Base-by-base conservation (phyloP, 35 echinoderm and acorn worm genomes). In the Holothuria glaberrima region DNA sequence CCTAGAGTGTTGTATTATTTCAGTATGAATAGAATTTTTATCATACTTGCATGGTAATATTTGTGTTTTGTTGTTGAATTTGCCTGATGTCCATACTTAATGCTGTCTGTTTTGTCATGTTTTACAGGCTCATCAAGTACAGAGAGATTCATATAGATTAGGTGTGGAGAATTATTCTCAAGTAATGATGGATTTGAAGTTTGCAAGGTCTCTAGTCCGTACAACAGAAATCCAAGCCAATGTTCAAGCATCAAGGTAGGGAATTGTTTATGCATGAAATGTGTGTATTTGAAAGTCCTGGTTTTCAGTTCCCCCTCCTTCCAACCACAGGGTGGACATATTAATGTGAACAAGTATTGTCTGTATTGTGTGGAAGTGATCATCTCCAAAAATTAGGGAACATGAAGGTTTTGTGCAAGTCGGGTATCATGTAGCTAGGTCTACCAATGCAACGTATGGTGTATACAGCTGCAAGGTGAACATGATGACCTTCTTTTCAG, bases 201-300 rank as follows among this genome's bases (percentile, higher is more conserved):
- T 94, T 98, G 95, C 95, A 58, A 84, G 95, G 29, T 98, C 95
- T 57, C 69, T 98, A 46, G 95, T 98, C 48, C 88, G 95, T 68
- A 93, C 88, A 58, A 94, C 95, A 87, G 95, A 98, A 83, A 98
- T 98, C 35, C 95, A 98, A 67, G 95, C 93, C 31, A 98, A 91
- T 58, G 77, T 98, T 58, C 95, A 98, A 87, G 95, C 94, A 88
- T 90, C 94, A 80, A 98, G 95, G 95, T 98, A 65, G 27, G 21
- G n/a, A 18, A 1, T 13, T 25, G 9, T 29, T 29, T 69, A 10
- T 17, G 13, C 12, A n/a, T n/a, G n/a, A n/a, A n/a, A 65, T n/a
- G 2, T 65, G 2, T n/a, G 5, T 21, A 65, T 12, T n/a, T 29
- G 20, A 65, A n/a, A 21, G 5, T 65, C 5, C 27, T 65, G 62